A percentile compares a stretch with the other conserved stretches of the same genome.
Conservation (phyloP, 2,113 vertebrate species). For the Tachuris rubrigastra region DNA sequence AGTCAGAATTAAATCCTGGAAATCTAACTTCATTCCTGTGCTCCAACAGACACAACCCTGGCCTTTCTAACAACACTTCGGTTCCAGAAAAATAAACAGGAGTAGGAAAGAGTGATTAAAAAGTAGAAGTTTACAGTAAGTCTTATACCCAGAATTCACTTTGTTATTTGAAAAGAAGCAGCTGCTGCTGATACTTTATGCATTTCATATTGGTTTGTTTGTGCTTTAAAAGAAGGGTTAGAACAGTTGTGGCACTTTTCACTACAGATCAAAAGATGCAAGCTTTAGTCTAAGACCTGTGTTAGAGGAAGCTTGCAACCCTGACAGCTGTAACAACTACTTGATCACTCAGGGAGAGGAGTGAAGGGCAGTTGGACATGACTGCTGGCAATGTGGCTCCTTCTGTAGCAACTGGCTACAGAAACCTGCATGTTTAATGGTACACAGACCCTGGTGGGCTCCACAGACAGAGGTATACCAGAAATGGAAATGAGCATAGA, state of each 20-base stretch:
- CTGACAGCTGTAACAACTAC: not conserved
- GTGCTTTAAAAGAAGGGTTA: not conserved
- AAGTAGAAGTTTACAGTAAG: constrained; percentile 48
- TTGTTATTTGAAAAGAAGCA: constrained; percentile 29
- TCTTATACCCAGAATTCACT: not conserved
- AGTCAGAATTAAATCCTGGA: constrained; percentile 5
- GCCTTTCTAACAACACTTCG: not conserved
- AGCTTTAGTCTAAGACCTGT: not conserved
- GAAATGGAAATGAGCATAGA: not conserved
- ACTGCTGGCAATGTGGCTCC: not conserved
- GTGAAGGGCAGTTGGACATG: not conserved
- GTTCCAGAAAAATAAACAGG: constrained; percentile 30
- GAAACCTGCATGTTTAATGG: not conserved
- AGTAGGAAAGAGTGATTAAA: constrained; percentile 31
- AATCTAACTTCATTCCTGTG: not conserved
- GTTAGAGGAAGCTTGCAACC: not conserved
- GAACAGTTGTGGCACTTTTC: not conserved
- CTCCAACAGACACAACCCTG: not conserved
- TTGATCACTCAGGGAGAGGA: not conserved
- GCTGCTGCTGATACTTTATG: constrained; percentile 22
- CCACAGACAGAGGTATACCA: not conserved
- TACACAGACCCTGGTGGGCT: not conserved
- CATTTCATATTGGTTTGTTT: not conserved
- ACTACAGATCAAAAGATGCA: not conserved
- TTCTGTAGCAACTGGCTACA: not conserved